Conservation (phyloP, 2,113 vertebrate species). For the Phalacrocorax pelagicus region DNA sequence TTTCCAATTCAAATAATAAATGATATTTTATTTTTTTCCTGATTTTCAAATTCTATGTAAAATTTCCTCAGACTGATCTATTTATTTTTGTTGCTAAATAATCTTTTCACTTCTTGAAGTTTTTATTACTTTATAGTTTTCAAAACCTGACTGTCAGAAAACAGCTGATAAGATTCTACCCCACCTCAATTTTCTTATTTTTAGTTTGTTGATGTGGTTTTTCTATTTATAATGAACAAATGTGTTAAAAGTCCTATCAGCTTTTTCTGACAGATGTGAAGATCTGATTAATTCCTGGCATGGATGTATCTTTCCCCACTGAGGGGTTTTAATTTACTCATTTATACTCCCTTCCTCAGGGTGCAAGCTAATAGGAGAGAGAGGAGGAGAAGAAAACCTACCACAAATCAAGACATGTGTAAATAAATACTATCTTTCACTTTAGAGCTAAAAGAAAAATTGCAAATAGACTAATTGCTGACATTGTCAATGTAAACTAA, state of each 20-base stretch:
- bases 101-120: background rate
- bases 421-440: background rate
- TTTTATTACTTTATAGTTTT: background rate
- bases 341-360: background rate
- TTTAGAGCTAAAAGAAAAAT: background rate
- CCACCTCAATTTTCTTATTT: background rate
- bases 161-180: background rate
- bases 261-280: slow-evolving; percentile 4
- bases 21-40: background rate
- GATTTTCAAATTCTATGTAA: background rate
- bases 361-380: background rate
- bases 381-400: background rate
- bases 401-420: background rate
- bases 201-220: background rate
- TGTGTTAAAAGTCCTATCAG: slow-evolving; percentile 1
- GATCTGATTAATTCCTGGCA: background rate
- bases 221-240: slow-evolving; percentile 21
- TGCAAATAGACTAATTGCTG: background rate
- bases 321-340: background rate
- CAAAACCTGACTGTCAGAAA: background rate
- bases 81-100: background rate
- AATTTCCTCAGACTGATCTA: background rate
- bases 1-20: background rate
- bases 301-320: background rate
- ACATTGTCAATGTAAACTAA: background rate